Conservation (phyloP, 2,113 vertebrate species). For the Proterorhinus semilunaris region DNA sequence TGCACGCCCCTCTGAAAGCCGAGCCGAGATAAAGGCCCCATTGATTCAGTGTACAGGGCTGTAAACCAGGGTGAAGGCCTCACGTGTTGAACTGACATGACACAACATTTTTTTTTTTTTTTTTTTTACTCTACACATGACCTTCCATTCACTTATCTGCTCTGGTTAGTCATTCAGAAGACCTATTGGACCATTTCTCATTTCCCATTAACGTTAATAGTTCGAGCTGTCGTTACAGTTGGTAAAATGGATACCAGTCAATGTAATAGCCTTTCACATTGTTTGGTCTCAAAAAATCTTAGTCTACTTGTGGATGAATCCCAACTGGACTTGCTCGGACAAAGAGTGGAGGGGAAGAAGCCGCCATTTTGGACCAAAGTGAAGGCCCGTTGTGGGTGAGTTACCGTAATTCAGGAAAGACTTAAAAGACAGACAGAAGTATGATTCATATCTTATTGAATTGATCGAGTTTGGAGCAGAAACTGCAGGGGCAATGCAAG, state of each 20-base stretch:
- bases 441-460: not conserved
- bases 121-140: not conserved
- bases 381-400: slow-evolving; percentile 57
- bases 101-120: not conserved
- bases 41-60: not conserved
- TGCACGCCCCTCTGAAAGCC: not conserved
- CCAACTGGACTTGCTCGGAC: slow-evolving; percentile 59
- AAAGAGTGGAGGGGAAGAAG: slow-evolving; percentile 26
- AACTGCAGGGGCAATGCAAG: not conserved
- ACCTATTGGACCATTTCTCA: not conserved
- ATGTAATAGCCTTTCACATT: not conserved
- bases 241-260: slow-evolving; percentile 38
- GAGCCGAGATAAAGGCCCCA: slow-evolving; percentile 37
- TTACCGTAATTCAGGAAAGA: not conserved
- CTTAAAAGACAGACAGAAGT: not conserved
- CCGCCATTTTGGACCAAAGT: slow-evolving; percentile 35
- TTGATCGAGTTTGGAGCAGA: not conserved
- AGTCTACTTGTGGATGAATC: slow-evolving; percentile 42
- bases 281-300: slow-evolving; percentile 6
- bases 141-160: not conserved
- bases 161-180: not conserved
- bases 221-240: not conserved
- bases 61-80: slow-evolving; percentile 58
- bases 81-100: slow-evolving; percentile 20
- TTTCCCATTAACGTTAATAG: not conserved